These are phyloP conservation scores for Montipora cactus DNA, from an alignment of 64 coral and sea anemone species.

Conservation along the genomic window DNA sequence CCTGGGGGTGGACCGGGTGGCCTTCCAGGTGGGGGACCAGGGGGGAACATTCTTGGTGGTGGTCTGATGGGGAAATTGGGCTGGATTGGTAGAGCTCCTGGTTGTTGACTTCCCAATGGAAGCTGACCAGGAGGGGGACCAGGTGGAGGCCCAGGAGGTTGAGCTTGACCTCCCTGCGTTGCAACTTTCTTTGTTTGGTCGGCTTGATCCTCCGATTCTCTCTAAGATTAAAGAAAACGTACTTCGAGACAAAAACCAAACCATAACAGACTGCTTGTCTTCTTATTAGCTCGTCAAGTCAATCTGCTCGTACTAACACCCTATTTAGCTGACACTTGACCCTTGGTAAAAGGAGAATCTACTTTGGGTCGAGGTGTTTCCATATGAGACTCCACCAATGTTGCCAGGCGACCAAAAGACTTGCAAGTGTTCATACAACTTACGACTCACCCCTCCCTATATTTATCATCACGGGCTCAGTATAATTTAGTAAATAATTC, in stretches of 20 bases:
- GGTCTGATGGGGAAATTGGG: slow-evolving; percentile 91
- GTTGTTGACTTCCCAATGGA: slow-evolving; percentile 73
- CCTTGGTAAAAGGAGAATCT: neutral
- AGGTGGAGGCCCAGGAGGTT: slow-evolving; percentile 91
- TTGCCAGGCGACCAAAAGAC: too few species aligned
- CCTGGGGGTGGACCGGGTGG: slow-evolving; percentile 82
- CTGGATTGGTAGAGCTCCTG: slow-evolving; percentile 68
- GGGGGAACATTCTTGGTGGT: slow-evolving; percentile 90
- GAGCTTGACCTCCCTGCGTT: neutral
- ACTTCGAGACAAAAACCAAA: neutral
- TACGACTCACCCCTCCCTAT: too few species aligned
- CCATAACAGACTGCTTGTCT: too few species aligned
- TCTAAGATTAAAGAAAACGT: neutral
- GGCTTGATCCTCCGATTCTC: slow-evolving; percentile 16
- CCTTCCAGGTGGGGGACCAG: slow-evolving; percentile 91
- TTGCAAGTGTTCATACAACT: too few species aligned
- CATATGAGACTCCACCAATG: too few species aligned
- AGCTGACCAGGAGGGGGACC: slow-evolving; percentile 76
- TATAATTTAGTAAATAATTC: too few species aligned
- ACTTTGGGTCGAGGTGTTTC: too few species aligned
- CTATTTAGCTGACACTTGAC: too few species aligned
- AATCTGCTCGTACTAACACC: too few species aligned
- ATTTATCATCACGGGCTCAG: too few species aligned
- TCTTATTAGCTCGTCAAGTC: too few species aligned
- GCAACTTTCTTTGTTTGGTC: slow-evolving; percentile 44